Percentiles rank a stretch among this genome's conserved stretches.
Evolutionary conservation across 2,797 vertebrate species (phyloP).

Genomic region (Vultur gryphus): DNA sequence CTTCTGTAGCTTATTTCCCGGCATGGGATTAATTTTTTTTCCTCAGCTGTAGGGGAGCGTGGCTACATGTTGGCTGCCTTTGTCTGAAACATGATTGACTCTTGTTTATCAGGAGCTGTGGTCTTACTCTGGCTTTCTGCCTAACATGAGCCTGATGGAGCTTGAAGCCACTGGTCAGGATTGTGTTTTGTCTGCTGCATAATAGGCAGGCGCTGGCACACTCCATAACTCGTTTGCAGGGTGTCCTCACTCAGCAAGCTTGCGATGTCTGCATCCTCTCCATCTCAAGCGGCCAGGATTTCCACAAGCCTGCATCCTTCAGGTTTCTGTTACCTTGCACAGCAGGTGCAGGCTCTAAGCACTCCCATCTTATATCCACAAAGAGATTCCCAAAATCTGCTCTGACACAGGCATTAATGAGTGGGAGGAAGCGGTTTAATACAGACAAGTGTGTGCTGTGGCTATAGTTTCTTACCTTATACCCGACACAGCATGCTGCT

Average conservation of each 20-base stretch:
- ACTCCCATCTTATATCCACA: neutral
- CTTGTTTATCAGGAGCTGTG: neutral
- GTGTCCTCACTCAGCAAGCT: rapidly evolving
- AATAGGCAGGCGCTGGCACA: neutral
- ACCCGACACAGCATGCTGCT: neutral
- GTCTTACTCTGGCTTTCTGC: neutral
- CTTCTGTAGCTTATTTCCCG: neutral
- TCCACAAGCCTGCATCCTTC: neutral
- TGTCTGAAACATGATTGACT: neutral
- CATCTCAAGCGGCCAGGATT: neutral
- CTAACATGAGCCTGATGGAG: neutral
- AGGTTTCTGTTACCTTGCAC: neutral
- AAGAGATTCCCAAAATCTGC: neutral
- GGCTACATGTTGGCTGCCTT: neutral
- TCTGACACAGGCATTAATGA: neutral
- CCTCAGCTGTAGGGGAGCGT: neutral
- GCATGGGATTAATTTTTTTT: neutral
- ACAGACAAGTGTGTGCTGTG: neutral
- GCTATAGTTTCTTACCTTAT: neutral
- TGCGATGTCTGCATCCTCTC: neutral
- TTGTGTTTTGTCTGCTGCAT: neutral
- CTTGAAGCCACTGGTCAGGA: neutral
- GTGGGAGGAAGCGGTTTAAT: neutral
- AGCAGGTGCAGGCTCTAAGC: neutral
- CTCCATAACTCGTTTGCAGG: rapidly evolving